These are phyloP conservation scores for Cataglyphis cursor DNA, from an alignment of 2,888 invertebrate genomes.

Conservation along the genomic window DNA sequence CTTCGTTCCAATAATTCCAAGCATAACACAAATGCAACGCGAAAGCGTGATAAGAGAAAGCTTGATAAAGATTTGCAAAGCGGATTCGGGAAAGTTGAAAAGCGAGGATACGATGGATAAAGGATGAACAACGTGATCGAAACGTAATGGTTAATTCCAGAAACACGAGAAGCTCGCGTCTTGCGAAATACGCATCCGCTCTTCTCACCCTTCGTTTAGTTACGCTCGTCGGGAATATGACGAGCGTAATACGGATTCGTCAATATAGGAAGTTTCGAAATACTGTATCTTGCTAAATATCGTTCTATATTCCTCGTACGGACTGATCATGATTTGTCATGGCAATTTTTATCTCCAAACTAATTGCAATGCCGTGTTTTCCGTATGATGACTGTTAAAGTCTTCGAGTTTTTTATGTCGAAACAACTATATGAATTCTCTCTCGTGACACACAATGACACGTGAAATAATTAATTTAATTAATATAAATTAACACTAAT, in stretches of 20 bases:
- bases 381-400: background rate
- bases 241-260: background rate
- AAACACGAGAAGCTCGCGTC: background rate
- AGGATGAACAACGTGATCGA: conserved; percentile 9
- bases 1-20: conserved; percentile 1
- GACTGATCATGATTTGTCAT: background rate
- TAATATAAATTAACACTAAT: background rate
- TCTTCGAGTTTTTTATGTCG: background rate
- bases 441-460: background rate
- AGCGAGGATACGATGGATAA: conserved; percentile 12
- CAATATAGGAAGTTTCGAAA: background rate
- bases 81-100: background rate
- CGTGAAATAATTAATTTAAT: background rate
- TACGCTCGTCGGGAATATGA: background rate
- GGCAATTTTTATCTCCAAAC: background rate
- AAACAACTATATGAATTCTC: background rate
- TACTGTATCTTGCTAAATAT: background rate
- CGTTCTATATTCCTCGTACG: background rate
- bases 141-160: conserved; percentile 12
- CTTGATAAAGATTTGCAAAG: conserved; percentile 28
- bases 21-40: background rate
- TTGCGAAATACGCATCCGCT: conserved; percentile 12
- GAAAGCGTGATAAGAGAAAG: conserved; percentile 9
- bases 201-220: background rate
- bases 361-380: background rate